Base-by-base conservation (phyloP, 2,888 invertebrate genomes). In the Anarsia innoxiella region DNA sequence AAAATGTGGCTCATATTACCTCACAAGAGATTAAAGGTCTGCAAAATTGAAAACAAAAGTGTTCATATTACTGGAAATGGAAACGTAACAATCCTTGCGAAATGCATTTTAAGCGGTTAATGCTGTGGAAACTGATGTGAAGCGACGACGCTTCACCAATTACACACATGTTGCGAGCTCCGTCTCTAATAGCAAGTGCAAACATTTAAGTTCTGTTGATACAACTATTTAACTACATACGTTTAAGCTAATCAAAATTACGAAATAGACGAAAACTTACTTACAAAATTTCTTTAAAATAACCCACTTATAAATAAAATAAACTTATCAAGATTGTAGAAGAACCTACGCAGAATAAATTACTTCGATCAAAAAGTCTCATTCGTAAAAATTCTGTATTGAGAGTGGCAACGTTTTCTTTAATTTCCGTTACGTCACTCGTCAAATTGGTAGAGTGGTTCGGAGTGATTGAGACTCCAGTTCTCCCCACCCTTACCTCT, bases 381-480 rank as follows among this genome's bases (percentile, higher is more conserved):
- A 25, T 26, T 23, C 15, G 14, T 14, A 3, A 33, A 33, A 33
- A 33, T 26, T 26, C 16, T 30, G 13, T 36, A 30, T 33, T 33
- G 23, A 26, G 31, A 30, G 27, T 23, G 34, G 15, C 28, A 33
- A 16, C 61, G 53, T 62, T 67, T 69, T 77, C 71, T 80, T 82
- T 83, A 83, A 84, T 84, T 83, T 84, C 84, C 84, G 83, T 73
- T 78, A 73, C 71, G 83, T 83, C 83, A 79, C 73, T 78, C 73
- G 70, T 75, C 75, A 74, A 79, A 78, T 80, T 75, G 73, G 65
- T 67, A 76, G 61, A 67, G 63, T 67, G 70, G 77, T 80, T 77
- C 73, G 74, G 73, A 80, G 77, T 80, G 71, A 73, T 71, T 71
- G 67, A 63, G 61, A 54, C 60, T 58, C 56, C 59, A 59, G 61